Percentiles rank a stretch among this genome's conserved stretches.
phyloP scores from a whole-genome alignment of 2,113 vertebrate species.

The Chinchilla lanigera region DNA sequence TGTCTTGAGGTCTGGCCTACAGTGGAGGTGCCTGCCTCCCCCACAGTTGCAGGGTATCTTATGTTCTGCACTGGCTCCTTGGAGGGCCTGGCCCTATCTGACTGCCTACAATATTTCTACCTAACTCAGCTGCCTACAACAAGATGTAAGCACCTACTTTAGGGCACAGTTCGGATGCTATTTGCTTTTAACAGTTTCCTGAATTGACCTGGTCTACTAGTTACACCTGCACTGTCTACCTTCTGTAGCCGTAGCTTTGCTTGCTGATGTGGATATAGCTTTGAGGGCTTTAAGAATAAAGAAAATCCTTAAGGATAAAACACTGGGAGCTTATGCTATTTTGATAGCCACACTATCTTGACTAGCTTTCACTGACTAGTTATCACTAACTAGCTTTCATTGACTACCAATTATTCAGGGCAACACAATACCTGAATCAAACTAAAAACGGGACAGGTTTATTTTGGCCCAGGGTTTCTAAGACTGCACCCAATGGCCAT shows the following conservation, averaged over 20 bases:
- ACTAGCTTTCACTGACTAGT: background rate
- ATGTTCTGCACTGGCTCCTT: too few relatives aligned
- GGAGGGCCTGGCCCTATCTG: too few relatives aligned
- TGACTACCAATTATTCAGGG: background rate
- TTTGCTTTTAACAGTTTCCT: background rate
- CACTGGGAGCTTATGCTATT: background rate
- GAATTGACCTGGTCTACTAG: background rate
- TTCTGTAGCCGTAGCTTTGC: background rate
- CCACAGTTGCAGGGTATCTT: too few relatives aligned
- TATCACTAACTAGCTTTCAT: background rate
- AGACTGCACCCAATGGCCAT: background rate
- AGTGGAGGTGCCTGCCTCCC: too few relatives aligned
- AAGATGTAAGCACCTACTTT: background rate
- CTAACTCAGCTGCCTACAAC: too few relatives aligned
- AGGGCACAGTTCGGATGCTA: background rate
- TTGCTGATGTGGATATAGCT: background rate
- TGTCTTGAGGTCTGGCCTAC: too few relatives aligned
- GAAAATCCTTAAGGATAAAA: background rate
- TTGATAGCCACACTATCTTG: background rate
- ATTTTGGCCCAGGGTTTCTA: background rate
- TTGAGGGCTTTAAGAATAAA: background rate
- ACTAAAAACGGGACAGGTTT: background rate
- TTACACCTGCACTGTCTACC: background rate
- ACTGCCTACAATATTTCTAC: too few relatives aligned
- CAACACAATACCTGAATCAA: background rate